Base-by-base conservation (phyloP, 1,140 invertebrate species). In the Drosophila gunungcola region DNA sequence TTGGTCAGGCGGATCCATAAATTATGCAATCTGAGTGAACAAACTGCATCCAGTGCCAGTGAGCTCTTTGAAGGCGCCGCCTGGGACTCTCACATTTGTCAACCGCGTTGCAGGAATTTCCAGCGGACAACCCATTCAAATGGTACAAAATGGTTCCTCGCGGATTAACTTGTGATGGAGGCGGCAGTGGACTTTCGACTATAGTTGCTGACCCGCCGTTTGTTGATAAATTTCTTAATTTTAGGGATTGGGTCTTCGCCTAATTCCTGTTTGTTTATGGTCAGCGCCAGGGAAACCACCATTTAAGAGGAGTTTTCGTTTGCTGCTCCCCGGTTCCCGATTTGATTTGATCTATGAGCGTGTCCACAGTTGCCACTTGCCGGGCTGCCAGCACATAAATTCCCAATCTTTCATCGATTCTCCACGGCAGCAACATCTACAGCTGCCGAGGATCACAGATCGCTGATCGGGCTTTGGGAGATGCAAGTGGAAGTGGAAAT, bases 11-110 rank as follows among this genome's bases (percentile, higher is more conserved):
- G 45, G 43, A 56, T 76, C 72, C 75, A 86, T 89, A 89, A 86
- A 86, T 86, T 83, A 88, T 86, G 79, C 80, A 86, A 89, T 77
- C 51, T 60, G 61, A 74, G 60, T 45, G 46, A 11, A 25, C 36
- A 12, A 49, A 43, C 16, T 54, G 51, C 60, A 34, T 25, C 12
- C 32, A 36, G 7, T 6, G 5, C 1, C 57, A 39, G 13, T 51
- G 7, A 48, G 49, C 61, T 42, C 79, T 86, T 86, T 83, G 84
- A 86, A 89, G 72, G 67, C 76, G 61, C 83, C 83, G 83, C 76
- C 51, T 43, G 49, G 34, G 56, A 79, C 80, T 85, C 83, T 73
- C 79, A 86, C 83, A 83, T 83, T 86, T 86, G 83, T 89, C 83
- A 86, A 85, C 68, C 39, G 65, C 70, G 64, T 41, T 72, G 64